These are phyloP conservation scores for Tholera decimalis DNA, from an alignment of 2,888 invertebrate species.

Conservation along the genomic window DNA sequence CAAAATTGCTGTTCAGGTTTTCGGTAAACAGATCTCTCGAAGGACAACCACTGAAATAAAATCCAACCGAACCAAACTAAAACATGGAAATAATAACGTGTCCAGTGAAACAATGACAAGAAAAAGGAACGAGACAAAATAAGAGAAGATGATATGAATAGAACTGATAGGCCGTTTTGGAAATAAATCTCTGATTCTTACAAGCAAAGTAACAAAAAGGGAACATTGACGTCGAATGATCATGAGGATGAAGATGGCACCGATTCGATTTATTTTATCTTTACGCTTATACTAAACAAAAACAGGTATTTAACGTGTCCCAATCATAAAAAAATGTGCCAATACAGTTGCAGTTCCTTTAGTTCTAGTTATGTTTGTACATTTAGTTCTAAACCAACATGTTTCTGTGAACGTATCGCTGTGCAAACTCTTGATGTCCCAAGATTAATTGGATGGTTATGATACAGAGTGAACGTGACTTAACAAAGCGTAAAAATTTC, in stretches of 20 bases:
- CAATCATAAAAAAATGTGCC: conserved; percentile 81
- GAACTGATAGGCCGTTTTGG: conserved; percentile 92
- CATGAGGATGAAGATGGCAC: conserved; percentile 83
- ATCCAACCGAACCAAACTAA: conserved; percentile 69
- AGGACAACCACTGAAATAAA: conserved; percentile 88
- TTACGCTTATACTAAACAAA: conserved; percentile 76
- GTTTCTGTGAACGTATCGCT: conserved; percentile 82
- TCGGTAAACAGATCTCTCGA: conserved; percentile 91
- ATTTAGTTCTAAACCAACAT: conserved; percentile 78
- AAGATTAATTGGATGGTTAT: conserved; percentile 83
- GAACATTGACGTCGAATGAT: conserved; percentile 82
- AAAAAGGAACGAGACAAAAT: conserved; percentile 83
- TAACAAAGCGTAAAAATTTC: conserved; percentile 87
- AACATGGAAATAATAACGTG: conserved; percentile 75
- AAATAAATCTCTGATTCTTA: conserved; percentile 86
- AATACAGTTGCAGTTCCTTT: conserved; percentile 70
- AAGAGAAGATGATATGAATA: conserved; percentile 85
- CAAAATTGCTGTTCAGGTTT: conserved; percentile 82
- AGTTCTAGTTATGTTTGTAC: conserved; percentile 72
- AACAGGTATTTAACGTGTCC: conserved; percentile 75
- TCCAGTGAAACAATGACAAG: conserved; percentile 84
- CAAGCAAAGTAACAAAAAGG: conserved; percentile 87
- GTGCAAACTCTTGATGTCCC: conserved; percentile 85
- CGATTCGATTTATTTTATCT: conserved; percentile 66
- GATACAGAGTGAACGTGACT: conserved; percentile 88